Evolutionary conservation across 2,113 vertebrate genomes (phyloP), one percentile per base, ranked within the genome.

Genomic region (Zapornia atra): DNA sequence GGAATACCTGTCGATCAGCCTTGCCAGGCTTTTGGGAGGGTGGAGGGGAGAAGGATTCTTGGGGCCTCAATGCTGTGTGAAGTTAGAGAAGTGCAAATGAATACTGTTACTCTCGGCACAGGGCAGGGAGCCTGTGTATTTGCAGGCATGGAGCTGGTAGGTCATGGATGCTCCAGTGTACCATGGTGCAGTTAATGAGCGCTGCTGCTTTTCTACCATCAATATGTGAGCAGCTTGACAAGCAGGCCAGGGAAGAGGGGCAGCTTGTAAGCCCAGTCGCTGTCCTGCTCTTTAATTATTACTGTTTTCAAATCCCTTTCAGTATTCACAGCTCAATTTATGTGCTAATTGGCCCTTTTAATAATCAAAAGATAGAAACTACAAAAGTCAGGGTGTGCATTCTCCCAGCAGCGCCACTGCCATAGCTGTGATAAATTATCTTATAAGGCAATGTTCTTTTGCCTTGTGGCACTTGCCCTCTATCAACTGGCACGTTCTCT

Each of bases 251-350:
- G 63, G 54, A 80, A 61, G 71, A 91, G 59, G 84, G 90, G 54
- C 84, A 95, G 65, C 87, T 91, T 4, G 0, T 79, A 54, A 88
- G 82, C 59, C 59, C 68, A 56, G 75, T 75, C 1, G 3, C 73
- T 94, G 71, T 90, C 87, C 93, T 94, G 57, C 59, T 95, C 25
- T 81, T 96, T 94, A 96, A 97, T 97, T 92, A 95, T 94, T 87
- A 73, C 75, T 88, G 64, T 90, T 96, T 93, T 87, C 75, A 96
- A 96, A 93, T 96, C 90, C 79, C 87, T 94, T 90, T 94, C 60
- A 94, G 71, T 93, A 95, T 93, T 93, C 96, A 92, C 94, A 96
- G 93, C 87, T 96, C 87, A 90, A 93, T 94, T 96, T 95, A 85
- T 90, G 75, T 94, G 87, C 79, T 96, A 95, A 93, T 95, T 95